phyloP scores from a whole-genome alignment of 2,797 vertebrate genomes.

The Dendrocincla fuliginosa region DNA sequence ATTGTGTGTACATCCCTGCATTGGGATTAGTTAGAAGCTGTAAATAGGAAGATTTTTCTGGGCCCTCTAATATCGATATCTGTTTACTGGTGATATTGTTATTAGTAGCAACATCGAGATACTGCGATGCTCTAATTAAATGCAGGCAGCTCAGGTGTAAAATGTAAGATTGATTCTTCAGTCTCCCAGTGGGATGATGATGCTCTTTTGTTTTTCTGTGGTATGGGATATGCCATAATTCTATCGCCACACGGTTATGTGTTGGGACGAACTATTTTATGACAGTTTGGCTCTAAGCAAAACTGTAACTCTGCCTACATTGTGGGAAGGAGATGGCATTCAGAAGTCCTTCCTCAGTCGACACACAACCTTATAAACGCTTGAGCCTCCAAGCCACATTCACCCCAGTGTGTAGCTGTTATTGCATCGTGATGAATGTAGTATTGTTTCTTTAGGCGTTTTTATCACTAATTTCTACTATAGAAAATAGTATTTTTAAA shows the following conservation, averaged over 20 bases:
- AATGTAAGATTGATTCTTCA: constrained; percentile 15
- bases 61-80: not conserved
- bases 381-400: not conserved
- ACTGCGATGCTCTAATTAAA: constrained; percentile 15
- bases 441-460: not conserved
- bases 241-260: not conserved
- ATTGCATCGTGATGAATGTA: not conserved
- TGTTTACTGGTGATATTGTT: not conserved
- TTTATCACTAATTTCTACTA: not conserved
- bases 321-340: not conserved
- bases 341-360: not conserved
- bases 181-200: not conserved
- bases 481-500: not conserved
- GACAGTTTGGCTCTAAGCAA: constrained; percentile 32
- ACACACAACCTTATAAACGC: not conserved
- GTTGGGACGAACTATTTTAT: constrained; percentile 30
- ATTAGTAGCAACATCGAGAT: not conserved
- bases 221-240: not conserved
- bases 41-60: not conserved
- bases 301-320: not conserved
- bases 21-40: not conserved
- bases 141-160: constrained; percentile 32
- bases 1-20: not conserved
- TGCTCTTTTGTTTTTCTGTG: not conserved
- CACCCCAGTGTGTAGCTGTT: not conserved